Percentiles rank a stretch among this genome's conserved stretches.
These are phyloP conservation scores for Andrena flavipes DNA, from an alignment of 2,888 invertebrate genomes.

Conservation along the genomic window DNA sequence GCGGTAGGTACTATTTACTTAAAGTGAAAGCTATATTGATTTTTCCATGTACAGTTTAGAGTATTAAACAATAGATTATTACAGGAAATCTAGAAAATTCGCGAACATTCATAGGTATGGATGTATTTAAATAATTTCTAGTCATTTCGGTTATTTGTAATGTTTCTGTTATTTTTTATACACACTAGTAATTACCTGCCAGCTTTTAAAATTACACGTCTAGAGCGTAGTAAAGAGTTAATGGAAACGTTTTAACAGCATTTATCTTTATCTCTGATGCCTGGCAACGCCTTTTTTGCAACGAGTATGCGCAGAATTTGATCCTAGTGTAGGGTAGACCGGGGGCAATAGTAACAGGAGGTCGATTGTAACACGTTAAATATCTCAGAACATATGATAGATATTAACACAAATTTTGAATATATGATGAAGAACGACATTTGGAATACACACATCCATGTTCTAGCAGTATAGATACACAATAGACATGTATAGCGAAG, in stretches of 20 bases:
- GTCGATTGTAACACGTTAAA: no score
- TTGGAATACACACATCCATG: no score
- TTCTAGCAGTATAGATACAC: no score
- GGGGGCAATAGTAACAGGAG: no score
- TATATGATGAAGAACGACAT: no score
- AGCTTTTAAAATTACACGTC: background rate
- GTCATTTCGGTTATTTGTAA: background rate
- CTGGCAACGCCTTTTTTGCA: background rate
- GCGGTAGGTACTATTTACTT: background rate
- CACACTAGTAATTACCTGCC: background rate
- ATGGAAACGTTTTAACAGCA: background rate
- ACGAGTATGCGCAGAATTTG: background rate
- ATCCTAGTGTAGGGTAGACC: no score
- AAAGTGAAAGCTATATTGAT: background rate
- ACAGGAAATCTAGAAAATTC: background rate
- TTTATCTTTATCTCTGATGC: conserved; percentile 9
- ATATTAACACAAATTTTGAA: no score
- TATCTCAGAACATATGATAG: no score
- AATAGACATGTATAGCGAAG: no score
- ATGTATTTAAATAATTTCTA: background rate
- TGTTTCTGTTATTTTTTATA: background rate
- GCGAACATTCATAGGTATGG: background rate
- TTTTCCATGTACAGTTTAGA: background rate
- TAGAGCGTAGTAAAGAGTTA: background rate
- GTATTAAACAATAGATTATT: background rate